A percentile compares a stretch with the other conserved stretches of the same genome.
Conservation (phyloP, 2,797 vertebrate species). For the Coracias cyanogaster region DNA sequence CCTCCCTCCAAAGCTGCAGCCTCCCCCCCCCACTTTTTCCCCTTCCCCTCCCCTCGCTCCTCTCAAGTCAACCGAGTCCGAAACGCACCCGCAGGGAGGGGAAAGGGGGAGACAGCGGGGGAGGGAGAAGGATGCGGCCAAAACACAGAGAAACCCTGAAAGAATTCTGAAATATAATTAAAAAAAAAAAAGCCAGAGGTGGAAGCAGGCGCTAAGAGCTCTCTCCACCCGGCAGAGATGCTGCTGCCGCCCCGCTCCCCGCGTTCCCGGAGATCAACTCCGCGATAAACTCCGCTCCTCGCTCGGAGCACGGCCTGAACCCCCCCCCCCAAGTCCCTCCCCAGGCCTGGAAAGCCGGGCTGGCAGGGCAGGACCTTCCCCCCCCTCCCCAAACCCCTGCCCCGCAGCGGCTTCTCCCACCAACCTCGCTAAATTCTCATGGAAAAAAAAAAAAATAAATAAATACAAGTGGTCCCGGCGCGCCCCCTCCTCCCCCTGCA, state of each 20-base stretch:
- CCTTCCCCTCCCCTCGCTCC: background rate
- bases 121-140: background rate
- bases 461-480: background rate
- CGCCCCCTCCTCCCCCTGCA: background rate
- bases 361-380: background rate
- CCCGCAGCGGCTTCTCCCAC: too few species aligned
- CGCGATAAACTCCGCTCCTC: background rate
- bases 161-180: too few species aligned
- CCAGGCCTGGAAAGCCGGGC: too few species aligned
- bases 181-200: too few species aligned
- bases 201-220: background rate
- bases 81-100: background rate
- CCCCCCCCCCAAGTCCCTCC: too few species aligned
- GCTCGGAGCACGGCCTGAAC: too few species aligned
- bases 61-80: background rate
- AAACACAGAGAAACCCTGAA: background rate
- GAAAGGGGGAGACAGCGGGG: too few species aligned
- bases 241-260: background rate
- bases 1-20: background rate
- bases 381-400: too few species aligned
- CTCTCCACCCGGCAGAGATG: background rate
- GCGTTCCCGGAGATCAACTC: background rate
- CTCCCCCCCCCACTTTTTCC: too few species aligned
- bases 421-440: background rate
- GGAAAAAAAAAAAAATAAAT: too few species aligned